A percentile compares a stretch with the other conserved stretches of the same genome.
These are phyloP conservation scores for Cephus cinctus DNA, from an alignment of 1,140 invertebrate genomes.

Conservation along the genomic window DNA sequence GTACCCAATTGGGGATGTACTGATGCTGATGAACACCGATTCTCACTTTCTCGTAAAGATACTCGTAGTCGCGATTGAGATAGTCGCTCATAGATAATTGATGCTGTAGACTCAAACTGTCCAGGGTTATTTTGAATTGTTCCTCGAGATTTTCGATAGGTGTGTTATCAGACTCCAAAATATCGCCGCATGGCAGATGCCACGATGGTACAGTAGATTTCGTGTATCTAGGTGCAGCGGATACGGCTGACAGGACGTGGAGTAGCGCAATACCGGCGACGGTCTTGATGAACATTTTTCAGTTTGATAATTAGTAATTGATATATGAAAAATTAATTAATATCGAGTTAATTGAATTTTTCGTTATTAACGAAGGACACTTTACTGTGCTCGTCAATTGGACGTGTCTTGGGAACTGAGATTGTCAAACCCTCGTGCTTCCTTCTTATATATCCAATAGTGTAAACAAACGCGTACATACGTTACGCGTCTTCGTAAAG, in stretches of 20 bases:
- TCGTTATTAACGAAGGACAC: no score
- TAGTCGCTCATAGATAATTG: constrained; percentile 42
- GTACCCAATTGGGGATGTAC: constrained; percentile 54
- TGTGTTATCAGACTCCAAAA: constrained; percentile 12
- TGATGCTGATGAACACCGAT: constrained; percentile 47
- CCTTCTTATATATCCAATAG: constrained; percentile 49
- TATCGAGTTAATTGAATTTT: no score
- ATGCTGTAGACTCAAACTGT: constrained; percentile 39
- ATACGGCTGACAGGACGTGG: not conserved
- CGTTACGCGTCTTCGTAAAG: constrained; percentile 20
- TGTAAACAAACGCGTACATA: constrained; percentile 51
- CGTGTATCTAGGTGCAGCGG: constrained; percentile 13
- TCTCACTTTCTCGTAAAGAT: constrained; percentile 43
- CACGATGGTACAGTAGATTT: constrained; percentile 33
- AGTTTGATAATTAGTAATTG: no score
- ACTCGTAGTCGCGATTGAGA: constrained; percentile 41
- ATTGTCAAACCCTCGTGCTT: constrained; percentile 50
- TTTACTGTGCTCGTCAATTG: constrained; percentile 25
- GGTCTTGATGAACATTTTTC: not conserved
- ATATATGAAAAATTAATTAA: no score
- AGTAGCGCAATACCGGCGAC: no score
- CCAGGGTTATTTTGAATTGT: constrained; percentile 25
- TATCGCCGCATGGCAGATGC: constrained; percentile 42
- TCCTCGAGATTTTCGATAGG: constrained; percentile 22
- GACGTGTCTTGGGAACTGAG: constrained; percentile 41